A percentile compares a stretch with the other conserved stretches of the same genome.
Evolutionary conservation across 2,797 vertebrate genomes (phyloP).

Genomic region (Parambassis ranga): DNA sequence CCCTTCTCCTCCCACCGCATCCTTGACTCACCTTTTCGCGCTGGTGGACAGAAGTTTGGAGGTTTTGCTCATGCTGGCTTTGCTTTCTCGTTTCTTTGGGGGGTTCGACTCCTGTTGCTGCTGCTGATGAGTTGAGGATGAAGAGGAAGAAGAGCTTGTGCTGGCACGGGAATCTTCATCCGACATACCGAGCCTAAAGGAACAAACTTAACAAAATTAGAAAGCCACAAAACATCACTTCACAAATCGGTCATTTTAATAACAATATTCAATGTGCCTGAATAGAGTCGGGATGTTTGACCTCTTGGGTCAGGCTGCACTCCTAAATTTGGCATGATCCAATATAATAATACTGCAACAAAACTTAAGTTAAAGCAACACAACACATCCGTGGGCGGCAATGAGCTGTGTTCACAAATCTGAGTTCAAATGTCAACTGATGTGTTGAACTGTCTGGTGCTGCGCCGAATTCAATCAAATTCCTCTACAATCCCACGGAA

Average conservation of each 20-base stretch:
- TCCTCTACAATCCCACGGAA: rapidly evolving
- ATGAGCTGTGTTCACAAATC: not conserved
- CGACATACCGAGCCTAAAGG: conserved; percentile 87
- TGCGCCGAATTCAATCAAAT: not conserved
- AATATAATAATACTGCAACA: not conserved
- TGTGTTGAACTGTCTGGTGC: too few species aligned
- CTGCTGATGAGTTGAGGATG: conserved; percentile 82
- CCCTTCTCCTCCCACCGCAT: too few species aligned
- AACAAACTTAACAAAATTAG: not conserved
- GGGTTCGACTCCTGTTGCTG: conserved; percentile 85
- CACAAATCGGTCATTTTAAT: not conserved
- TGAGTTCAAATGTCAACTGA: not conserved
- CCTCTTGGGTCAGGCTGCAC: not conserved
- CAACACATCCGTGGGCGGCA: not conserved
- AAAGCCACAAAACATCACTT: not conserved
- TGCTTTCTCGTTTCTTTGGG: conserved; percentile 88
- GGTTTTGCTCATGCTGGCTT: conserved; percentile 97
- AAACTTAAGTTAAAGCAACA: not conserved
- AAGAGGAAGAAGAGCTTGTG: conserved; percentile 94
- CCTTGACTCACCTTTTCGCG: conserved; percentile 93
- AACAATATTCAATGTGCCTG: not conserved
- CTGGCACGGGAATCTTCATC: conserved; percentile 99
- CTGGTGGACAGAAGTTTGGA: conserved; percentile 97
- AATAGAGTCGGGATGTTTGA: not conserved
- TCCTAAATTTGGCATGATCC: not conserved